Conservation (phyloP, 2,797 vertebrate genomes). For the Ceryle rudis region DNA sequence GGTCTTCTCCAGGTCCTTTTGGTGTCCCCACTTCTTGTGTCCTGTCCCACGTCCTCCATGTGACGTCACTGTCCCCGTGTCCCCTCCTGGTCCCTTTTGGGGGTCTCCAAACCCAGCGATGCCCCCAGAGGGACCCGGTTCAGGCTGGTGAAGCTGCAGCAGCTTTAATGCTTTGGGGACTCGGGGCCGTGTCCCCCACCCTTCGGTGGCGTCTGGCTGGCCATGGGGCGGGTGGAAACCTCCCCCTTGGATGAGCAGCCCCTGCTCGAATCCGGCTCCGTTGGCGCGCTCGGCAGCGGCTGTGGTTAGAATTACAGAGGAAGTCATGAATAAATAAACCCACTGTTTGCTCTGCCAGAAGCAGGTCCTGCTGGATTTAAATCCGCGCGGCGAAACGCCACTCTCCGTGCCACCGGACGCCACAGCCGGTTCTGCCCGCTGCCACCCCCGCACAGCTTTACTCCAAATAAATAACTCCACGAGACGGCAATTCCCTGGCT, state of each 20-base stretch:
- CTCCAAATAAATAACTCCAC: background rate
- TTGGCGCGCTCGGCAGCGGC: background rate
- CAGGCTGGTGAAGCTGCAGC: no score
- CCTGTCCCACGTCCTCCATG: no score
- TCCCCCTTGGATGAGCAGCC: background rate
- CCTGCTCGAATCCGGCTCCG: background rate
- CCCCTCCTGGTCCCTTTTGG: background rate
- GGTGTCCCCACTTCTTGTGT: no score
- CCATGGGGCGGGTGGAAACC: background rate
- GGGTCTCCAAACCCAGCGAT: no score
- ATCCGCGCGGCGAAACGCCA: background rate
- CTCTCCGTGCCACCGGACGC: background rate
- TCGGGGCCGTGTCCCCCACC: rapidly evolving
- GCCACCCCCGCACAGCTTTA: background rate
- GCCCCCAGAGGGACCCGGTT: no score
- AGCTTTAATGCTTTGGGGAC: no score
- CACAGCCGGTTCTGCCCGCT: background rate
- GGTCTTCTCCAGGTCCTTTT: no score
- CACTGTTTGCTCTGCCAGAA: background rate
- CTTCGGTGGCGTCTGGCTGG: background rate
- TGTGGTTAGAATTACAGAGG: background rate
- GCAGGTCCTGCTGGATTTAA: background rate
- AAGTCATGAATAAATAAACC: constrained; percentile 3
- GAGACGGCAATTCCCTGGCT: background rate
- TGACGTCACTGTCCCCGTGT: no score